Percentiles rank a stretch among this genome's conserved stretches.
Evolutionary conservation across 1,140 invertebrate species (phyloP).

Genomic region (Tenebrio molitor): DNA sequence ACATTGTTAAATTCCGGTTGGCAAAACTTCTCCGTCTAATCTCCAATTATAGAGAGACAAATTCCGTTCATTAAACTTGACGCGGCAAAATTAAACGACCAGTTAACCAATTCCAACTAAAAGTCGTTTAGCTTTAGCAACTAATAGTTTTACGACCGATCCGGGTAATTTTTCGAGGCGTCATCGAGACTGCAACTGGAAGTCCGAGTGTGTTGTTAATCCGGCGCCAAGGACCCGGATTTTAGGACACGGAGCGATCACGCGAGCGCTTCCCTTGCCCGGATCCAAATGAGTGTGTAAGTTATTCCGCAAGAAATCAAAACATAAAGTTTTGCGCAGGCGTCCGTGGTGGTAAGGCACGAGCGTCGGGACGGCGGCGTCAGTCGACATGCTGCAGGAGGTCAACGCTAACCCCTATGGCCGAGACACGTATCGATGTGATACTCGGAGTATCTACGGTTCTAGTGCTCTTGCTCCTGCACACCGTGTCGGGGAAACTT

Average conservation of each 20-base stretch:
- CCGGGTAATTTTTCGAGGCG: background rate
- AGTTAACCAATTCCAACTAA: slow-evolving; percentile 16
- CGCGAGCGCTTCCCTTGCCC: slow-evolving; percentile 6
- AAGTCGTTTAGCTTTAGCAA: slow-evolving; percentile 5
- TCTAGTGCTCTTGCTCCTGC: slow-evolving; percentile 34
- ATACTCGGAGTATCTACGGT: slow-evolving; percentile 36
- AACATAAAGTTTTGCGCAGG: slow-evolving; percentile 43
- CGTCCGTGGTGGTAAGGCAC: slow-evolving; percentile 16
- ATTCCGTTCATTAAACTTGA: slow-evolving; percentile 33
- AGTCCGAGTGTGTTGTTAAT: too few relatives aligned
- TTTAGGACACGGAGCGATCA: slow-evolving; percentile 24
- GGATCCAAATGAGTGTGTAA: slow-evolving; percentile 33
- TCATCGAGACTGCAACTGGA: too few relatives aligned
- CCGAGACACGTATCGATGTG: slow-evolving; percentile 43
- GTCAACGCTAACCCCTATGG: slow-evolving; percentile 40
- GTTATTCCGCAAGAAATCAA: slow-evolving; percentile 39
- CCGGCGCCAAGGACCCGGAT: too few relatives aligned
- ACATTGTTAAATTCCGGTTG: slow-evolving; percentile 9
- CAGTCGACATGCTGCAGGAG: slow-evolving; percentile 50
- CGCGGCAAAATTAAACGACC: slow-evolving; percentile 29
- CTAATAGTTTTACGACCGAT: slow-evolving; percentile 13
- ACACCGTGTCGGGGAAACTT: slow-evolving; percentile 4
- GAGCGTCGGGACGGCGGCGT: slow-evolving; percentile 48
- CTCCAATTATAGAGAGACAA: slow-evolving; percentile 40
- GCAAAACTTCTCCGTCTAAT: slow-evolving; percentile 17